Percentiles rank a stretch among this genome's conserved stretches.
phyloP scores from a whole-genome alignment of 2,888 invertebrate species.

The Liopterus haemorrhoidalis region DNA sequence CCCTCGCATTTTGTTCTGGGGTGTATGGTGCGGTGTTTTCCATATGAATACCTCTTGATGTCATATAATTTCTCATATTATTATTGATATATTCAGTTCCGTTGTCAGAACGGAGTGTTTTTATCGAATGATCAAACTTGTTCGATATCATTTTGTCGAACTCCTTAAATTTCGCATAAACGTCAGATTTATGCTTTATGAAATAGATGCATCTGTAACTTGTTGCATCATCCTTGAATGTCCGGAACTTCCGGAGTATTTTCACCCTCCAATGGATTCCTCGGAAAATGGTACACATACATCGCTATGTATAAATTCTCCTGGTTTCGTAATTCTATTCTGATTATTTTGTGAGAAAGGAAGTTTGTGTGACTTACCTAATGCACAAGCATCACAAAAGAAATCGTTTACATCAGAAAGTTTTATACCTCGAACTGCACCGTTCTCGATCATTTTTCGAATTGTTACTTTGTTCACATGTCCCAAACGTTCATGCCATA shows the following conservation, averaged over 20 bases:
- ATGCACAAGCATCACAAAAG: conserved; percentile 24
- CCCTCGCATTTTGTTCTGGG: conserved; percentile 34
- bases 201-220: conserved; percentile 25
- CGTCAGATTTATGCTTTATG: conserved; percentile 26
- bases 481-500: too few species aligned
- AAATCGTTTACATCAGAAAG: too few species aligned
- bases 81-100: conserved; percentile 28
- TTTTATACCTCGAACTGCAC: too few species aligned
- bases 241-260: conserved; percentile 25
- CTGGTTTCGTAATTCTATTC: conserved; percentile 16
- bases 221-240: conserved; percentile 28
- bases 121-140: conserved; percentile 22
- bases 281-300: conserved; percentile 25
- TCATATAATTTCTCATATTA: conserved; percentile 24
- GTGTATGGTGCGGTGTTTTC: conserved; percentile 29
- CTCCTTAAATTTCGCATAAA: conserved; percentile 19
- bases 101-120: conserved; percentile 30
- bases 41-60: conserved; percentile 28
- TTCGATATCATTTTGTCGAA: conserved; percentile 20
- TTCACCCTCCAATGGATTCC: conserved; percentile 21
- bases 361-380: conserved; percentile 28
- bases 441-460: too few species aligned
- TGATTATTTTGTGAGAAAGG: conserved; percentile 22
- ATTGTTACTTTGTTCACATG: too few species aligned
- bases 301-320: conserved; percentile 28